A percentile compares a stretch with the other conserved stretches of the same genome.
Conservation (phyloP, 1,140 invertebrate genomes). For the Halesus radiatus region DNA sequence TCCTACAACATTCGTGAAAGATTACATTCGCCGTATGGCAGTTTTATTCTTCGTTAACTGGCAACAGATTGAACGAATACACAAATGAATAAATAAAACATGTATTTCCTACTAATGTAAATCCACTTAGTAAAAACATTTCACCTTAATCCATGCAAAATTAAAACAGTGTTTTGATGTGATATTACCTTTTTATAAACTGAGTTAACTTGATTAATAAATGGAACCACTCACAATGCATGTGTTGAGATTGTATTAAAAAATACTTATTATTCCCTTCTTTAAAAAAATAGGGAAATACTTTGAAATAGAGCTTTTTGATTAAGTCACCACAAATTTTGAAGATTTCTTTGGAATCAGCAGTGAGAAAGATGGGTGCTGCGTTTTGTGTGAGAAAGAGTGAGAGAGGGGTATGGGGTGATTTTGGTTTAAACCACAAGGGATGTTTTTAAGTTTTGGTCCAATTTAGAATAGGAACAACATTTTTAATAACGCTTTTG, state of each 20-base stretch:
- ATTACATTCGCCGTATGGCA: constrained; percentile 1
- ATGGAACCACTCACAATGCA: neutral
- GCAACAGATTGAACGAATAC: neutral
- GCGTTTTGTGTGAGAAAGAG: neutral
- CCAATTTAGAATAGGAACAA: too few relatives aligned
- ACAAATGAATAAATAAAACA: neutral
- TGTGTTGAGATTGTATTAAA: neutral
- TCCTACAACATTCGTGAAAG: neutral
- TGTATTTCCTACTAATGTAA: neutral
- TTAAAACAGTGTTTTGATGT: neutral
- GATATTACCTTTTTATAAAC: neutral
- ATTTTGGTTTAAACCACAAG: neutral
- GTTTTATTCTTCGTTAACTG: neutral
- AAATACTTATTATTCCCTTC: neutral
- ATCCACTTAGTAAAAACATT: neutral
- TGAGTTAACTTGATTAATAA: neutral
- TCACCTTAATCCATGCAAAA: neutral
- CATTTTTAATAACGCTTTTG: too few relatives aligned
- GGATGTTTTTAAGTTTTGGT: too few relatives aligned
- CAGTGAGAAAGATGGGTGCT: neutral
- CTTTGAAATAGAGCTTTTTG: neutral
- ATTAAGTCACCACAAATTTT: neutral
- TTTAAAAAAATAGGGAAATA: neutral
- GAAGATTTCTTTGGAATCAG: neutral
- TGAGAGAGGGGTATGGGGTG: neutral